These are phyloP conservation scores for Rhinogobius similis DNA, from an alignment of 2,113 vertebrate species.

Conservation along the genomic window DNA sequence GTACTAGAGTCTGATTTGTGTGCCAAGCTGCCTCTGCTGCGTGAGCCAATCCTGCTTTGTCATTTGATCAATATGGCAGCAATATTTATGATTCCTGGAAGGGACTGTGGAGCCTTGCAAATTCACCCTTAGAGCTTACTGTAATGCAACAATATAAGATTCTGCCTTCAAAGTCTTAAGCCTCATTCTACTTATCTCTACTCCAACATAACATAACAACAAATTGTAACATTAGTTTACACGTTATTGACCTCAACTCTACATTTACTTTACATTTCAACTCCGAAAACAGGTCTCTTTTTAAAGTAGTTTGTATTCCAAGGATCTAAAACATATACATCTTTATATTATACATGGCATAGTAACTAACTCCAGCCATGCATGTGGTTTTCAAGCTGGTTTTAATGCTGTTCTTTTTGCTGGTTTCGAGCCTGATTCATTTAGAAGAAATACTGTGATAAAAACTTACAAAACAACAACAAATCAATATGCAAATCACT, in stretches of 20 bases:
- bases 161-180: background rate
- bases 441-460: background rate
- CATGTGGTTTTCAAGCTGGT: background rate
- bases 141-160: slow-evolving; percentile 31
- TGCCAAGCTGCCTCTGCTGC: slow-evolving; percentile 41
- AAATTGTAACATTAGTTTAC: background rate
- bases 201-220: background rate
- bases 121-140: slow-evolving; percentile 32
- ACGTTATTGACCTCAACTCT: background rate
- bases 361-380: background rate
- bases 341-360: background rate
- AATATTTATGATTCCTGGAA: slow-evolving; percentile 64
- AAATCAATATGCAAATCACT: too few species aligned
- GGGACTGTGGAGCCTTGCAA: slow-evolving; percentile 40
- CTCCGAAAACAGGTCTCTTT: too few species aligned
- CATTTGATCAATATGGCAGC: slow-evolving; percentile 66
- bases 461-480: too few species aligned
- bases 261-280: background rate
- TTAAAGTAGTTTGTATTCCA: too few species aligned
- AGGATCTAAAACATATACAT: background rate
- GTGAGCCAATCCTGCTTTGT: slow-evolving; percentile 53
- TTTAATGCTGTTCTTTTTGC: background rate
- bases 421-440: background rate
- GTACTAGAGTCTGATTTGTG: slow-evolving; percentile 36
- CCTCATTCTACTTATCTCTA: background rate